Conservation (phyloP, 92 coral and sea anemone species). For the Parazoanthus atlanticus region DNA sequence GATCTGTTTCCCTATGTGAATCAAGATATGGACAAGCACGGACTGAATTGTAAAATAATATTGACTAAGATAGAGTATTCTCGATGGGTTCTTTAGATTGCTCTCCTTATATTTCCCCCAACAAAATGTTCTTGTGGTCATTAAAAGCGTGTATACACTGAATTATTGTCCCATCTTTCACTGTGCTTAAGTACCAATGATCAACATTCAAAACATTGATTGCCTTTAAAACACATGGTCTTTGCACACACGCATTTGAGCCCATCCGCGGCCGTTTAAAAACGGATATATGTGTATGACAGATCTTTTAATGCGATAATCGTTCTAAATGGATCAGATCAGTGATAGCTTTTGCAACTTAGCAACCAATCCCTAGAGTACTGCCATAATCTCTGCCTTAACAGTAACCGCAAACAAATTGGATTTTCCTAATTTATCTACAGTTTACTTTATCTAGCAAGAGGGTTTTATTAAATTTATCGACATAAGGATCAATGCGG, state of each 20-base stretch:
- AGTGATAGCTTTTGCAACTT: not conserved
- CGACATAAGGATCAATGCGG: not conserved
- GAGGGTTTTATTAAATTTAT: not conserved
- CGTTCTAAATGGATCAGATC: not conserved
- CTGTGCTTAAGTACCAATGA: not conserved
- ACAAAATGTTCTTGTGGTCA: too few relatives aligned
- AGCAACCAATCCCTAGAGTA: not conserved
- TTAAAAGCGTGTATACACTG: not conserved
- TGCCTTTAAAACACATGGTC: not conserved
- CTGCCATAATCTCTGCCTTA: not conserved
- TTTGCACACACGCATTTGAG: not conserved
- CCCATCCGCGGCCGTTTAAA: not conserved
- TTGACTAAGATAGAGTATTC: not conserved
- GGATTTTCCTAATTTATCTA: not conserved
- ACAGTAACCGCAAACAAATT: conserved; percentile 2
- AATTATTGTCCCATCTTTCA: not conserved
- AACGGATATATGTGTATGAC: not conserved
- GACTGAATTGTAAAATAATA: too few relatives aligned
- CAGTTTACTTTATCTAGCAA: not conserved
- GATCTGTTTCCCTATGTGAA: too few relatives aligned
- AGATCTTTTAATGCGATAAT: not conserved
- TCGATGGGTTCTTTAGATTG: too few relatives aligned
- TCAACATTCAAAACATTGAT: not conserved
- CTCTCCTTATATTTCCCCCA: not conserved
- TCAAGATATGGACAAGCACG: not conserved